These are phyloP conservation scores for Hylaeus volcanicus DNA, from an alignment of 1,140 invertebrate genomes.

Conservation along the genomic window DNA sequence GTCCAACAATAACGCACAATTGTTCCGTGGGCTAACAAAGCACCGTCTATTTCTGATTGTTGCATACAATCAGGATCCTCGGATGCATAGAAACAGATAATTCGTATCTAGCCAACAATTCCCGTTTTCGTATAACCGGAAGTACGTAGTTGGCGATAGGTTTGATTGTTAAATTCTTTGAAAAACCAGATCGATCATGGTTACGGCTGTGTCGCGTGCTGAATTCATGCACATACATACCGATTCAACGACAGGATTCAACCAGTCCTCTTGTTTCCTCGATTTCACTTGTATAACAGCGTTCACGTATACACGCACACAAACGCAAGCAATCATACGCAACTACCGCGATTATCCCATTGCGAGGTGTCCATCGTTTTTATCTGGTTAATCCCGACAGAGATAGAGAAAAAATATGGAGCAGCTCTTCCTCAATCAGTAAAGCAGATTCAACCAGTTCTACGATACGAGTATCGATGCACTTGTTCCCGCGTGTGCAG, in stretches of 20 bases:
- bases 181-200: constrained; percentile 21
- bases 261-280: constrained; percentile 22
- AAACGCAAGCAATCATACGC: constrained; percentile 33
- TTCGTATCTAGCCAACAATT: neutral
- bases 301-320: constrained; percentile 24
- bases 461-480: constrained; percentile 39
- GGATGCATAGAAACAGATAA: constrained; percentile 8
- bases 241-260: constrained; percentile 33
- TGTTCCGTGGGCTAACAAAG: neutral
- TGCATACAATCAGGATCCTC: constrained; percentile 8
- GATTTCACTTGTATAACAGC: constrained; percentile 11
- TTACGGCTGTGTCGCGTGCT: constrained; percentile 18
- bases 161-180: constrained; percentile 28
- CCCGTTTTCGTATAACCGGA: constrained; percentile 10
- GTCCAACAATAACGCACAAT: neutral
- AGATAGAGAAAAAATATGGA: constrained; percentile 36
- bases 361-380: constrained; percentile 51
- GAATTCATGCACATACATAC: constrained; percentile 38
- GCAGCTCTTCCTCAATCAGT: constrained; percentile 47
- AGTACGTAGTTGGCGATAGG: constrained; percentile 24
- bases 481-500: constrained; percentile 39
- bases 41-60: neutral
- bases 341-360: constrained; percentile 49
- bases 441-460: constrained; percentile 52
- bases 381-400: constrained; percentile 38